Base-by-base conservation (phyloP, 2,113 vertebrate genomes). In the Capreolus pygargus region DNA sequence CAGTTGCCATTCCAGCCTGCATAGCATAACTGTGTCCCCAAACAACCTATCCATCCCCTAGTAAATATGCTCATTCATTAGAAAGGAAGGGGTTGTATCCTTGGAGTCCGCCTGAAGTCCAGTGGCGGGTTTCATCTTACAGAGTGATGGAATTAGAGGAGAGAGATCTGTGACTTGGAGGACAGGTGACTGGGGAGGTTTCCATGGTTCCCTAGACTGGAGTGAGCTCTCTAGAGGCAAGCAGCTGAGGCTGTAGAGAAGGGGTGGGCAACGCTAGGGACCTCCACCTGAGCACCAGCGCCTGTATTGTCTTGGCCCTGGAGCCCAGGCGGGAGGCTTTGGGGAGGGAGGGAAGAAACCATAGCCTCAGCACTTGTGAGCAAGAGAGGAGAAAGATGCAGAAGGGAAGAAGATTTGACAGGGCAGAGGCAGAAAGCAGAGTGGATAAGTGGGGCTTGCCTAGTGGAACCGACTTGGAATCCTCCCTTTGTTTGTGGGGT, bases 401-500 rank as follows among this genome's bases (percentile, higher is more conserved):
- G 57, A n/a, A 85, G 17, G 57, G 27, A 89, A 85, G 91, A 60
- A 30, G 52, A 47, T 15, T 70, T 92, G 86, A 92, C 90, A 88
- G n/a, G 0, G 12, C 6, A 43, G 84, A 97, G 43, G 79, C 64
- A 70, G 76, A 92, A 81, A 47, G 33, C 54, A 54, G 92, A 96
- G 86, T 0, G 36, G 64, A 39, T 52, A 78, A 96, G 81, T 43
- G 43, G n/a, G 45, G 45, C 39, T 55, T 89, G 90, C 83, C 86
- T 79, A 21, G 36, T 45, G 17, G 85, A 95, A 83, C 6, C 0
- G 21, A 83, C 58, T 89, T 91, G 95, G 60, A 96, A 64, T 55
- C 55, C 10, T 94, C 84, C 28, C 55, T 97, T 97, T 98, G 97
- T 98, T 98, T 98, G 88, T 13, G 61, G 87, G 95, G n/a, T 47